phyloP scores from a whole-genome alignment of 2,113 vertebrate genomes.

The Passer montanus region DNA sequence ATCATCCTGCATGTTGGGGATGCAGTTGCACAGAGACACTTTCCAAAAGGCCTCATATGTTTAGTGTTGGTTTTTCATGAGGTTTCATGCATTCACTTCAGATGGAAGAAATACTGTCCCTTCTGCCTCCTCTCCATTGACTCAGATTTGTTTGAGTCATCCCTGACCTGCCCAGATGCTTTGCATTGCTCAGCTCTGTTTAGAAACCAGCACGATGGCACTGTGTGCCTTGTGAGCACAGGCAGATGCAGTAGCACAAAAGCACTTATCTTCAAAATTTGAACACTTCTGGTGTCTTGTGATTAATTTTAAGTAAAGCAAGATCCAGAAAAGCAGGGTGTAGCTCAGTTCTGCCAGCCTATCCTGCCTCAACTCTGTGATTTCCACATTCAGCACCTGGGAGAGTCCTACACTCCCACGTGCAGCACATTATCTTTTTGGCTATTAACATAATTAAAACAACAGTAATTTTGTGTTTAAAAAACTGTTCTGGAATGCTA shows the following conservation, averaged over 20 bases:
- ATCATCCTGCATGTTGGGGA: constrained; percentile 25
- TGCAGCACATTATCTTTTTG: neutral
- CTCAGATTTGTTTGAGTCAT: neutral
- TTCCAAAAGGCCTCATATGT: constrained; percentile 29
- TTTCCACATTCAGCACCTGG: neutral
- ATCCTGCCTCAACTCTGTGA: neutral
- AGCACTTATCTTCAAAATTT: neutral
- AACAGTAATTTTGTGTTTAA: neutral
- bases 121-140: neutral
- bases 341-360: neutral
- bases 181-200: neutral
- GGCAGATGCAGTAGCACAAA: neutral
- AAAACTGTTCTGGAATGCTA: neutral
- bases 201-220: neutral
- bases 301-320: neutral
- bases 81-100: neutral
- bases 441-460: neutral
- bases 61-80: neutral
- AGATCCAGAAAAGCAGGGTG: neutral
- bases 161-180: neutral
- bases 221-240: neutral
- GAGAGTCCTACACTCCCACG: neutral
- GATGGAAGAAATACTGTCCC: neutral
- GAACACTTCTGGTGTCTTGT: neutral
- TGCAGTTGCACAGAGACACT: neutral